phyloP scores from a whole-genome alignment of 2,113 vertebrate genomes.

The Anoura caudifer region DNA sequence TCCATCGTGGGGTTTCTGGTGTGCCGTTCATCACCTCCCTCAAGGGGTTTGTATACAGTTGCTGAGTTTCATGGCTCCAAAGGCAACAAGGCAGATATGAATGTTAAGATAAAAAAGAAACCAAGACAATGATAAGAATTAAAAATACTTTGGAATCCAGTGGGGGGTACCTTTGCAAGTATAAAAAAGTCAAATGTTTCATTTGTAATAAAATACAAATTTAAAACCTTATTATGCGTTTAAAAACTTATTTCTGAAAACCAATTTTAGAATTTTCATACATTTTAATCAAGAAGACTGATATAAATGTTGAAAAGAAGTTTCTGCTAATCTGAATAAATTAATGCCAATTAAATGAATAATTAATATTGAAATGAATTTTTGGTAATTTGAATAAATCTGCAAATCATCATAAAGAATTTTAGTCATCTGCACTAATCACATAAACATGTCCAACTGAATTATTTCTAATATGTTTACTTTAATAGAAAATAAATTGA shows the following conservation, averaged over 20 bases:
- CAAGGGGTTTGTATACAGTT: too few relatives aligned
- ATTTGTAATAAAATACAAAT: slow-evolving; percentile 9
- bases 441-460: background rate
- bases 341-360: slow-evolving; percentile 27
- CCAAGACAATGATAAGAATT: background rate
- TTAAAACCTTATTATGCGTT: background rate
- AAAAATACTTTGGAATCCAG: background rate
- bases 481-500: slow-evolving; percentile 43
- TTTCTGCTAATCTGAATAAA: slow-evolving; percentile 1
- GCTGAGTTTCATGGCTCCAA: background rate
- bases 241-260: background rate
- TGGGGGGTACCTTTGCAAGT: background rate
- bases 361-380: slow-evolving; percentile 42
- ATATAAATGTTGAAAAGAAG: slow-evolving; percentile 20
- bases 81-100: background rate
- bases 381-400: slow-evolving; percentile 29
- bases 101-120: background rate
- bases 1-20: background rate
- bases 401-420: slow-evolving; percentile 30
- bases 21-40: background rate
- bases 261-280: background rate
- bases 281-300: slow-evolving; percentile 2
- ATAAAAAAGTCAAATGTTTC: background rate
- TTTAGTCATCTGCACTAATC: background rate
- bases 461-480: slow-evolving; percentile 27